Percentiles rank a stretch among this genome's conserved stretches.
These are phyloP conservation scores for Gorsachius magnificus DNA, from an alignment of 2,797 vertebrate species.

Conservation along the genomic window DNA sequence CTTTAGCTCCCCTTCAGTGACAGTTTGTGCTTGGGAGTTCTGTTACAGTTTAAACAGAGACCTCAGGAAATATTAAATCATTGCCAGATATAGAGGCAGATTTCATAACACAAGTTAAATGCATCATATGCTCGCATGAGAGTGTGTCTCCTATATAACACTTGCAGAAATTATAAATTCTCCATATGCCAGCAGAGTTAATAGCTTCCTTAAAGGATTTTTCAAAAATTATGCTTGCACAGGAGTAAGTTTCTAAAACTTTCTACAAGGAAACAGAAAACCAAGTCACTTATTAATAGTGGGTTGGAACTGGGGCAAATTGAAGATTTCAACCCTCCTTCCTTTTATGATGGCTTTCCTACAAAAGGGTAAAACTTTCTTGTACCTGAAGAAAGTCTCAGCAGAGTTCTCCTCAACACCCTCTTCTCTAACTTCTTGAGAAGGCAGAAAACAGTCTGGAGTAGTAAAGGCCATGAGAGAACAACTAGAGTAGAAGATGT, in stretches of 20 bases:
- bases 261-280: background rate
- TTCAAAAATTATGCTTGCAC: slow-evolving; percentile 3
- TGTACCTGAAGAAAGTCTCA: background rate
- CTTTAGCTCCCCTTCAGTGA: background rate
- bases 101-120: slow-evolving; percentile 34
- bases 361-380: background rate
- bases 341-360: background rate
- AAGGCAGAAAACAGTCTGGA: background rate
- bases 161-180: slow-evolving; percentile 47
- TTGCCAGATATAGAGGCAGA: slow-evolving; percentile 51
- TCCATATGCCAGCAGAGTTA: slow-evolving; percentile 52
- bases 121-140: slow-evolving; percentile 45
- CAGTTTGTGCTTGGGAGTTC: background rate
- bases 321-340: background rate
- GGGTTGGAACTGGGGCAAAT: background rate
- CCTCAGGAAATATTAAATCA: slow-evolving; percentile 30
- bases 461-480: background rate
- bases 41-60: slow-evolving; percentile 43
- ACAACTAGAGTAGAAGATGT: background rate
- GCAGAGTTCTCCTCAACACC: background rate
- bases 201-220: slow-evolving; percentile 24
- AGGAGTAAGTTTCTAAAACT: slow-evolving; percentile 28
- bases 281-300: background rate
- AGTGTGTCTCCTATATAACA: slow-evolving; percentile 52
- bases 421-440: background rate